Evolutionary conservation across 2,113 vertebrate species (phyloP).

Genomic region (Cynocephalus volans): DNA sequence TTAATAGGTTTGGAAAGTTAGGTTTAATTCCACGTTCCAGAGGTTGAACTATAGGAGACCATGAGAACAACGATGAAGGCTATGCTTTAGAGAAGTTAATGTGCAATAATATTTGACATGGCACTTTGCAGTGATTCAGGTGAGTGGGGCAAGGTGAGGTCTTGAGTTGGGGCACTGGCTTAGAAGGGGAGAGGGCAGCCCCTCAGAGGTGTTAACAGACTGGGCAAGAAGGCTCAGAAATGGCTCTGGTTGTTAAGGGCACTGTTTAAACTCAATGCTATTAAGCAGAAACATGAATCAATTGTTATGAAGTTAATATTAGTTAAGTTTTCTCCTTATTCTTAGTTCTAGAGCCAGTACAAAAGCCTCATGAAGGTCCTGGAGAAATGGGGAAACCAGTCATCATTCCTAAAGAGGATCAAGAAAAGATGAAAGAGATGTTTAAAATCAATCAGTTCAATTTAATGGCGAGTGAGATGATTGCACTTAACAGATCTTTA

Average conservation of each 20-base stretch:
- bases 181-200: neutral
- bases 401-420: conserved; percentile 97
- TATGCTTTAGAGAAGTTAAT: neutral
- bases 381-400: conserved; percentile 99
- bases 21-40: neutral
- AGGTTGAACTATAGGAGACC: neutral
- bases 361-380: conserved; percentile 96
- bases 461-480: conserved; percentile 99
- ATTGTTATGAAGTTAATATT: conserved; percentile 63
- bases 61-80: neutral
- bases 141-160: neutral
- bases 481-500: conserved; percentile 98
- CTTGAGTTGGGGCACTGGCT: neutral
- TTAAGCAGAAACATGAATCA: conserved; percentile 42
- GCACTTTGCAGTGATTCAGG: neutral
- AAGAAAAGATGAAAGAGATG: conserved; percentile 99
- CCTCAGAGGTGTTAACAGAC: neutral
- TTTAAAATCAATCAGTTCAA: conserved; percentile 99
- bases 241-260: neutral
- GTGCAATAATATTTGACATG: neutral
- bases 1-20: neutral
- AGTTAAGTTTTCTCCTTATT: conserved; percentile 77
- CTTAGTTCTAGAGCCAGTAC: conserved; percentile 92
- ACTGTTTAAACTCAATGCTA: conserved; percentile 50
- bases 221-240: neutral